Conservation (phyloP, 2,888 invertebrate genomes). For the Platypus cylindrus region DNA sequence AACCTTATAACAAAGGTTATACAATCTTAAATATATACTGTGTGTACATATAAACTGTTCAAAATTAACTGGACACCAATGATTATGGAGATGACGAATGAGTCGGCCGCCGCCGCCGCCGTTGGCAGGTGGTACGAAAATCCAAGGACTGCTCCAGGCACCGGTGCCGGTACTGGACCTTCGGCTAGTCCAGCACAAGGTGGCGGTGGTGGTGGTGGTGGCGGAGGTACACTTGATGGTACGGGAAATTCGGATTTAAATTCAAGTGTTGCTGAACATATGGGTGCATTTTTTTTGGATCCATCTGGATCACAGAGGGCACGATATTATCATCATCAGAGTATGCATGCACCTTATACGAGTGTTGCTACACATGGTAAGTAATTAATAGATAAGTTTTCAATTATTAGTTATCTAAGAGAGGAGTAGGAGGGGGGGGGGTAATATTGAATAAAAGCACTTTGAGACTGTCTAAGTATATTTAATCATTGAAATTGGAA, state of each 20-base stretch:
- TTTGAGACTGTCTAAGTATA: neutral
- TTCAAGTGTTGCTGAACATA: conserved; percentile 36
- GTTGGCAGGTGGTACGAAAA: conserved; percentile 38
- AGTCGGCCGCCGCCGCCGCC: conserved; percentile 33
- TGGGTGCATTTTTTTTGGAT: conserved; percentile 37
- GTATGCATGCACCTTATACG: conserved; percentile 38
- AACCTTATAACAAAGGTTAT: no score
- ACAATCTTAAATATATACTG: no score
- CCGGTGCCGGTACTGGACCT: no score
- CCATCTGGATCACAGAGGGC: conserved; percentile 35
- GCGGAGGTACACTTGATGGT: conserved; percentile 25
- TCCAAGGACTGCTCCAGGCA: conserved; percentile 35
- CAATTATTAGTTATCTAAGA: neutral
- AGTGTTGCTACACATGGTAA: conserved; percentile 36
- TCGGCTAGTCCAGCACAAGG: conserved; percentile 34
- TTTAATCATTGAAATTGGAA: no score
- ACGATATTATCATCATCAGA: conserved; percentile 38
- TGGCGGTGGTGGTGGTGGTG: no score
- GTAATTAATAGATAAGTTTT: conserved; percentile 13
- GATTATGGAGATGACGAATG: conserved; percentile 40
- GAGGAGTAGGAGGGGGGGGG: no score
- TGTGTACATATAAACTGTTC: no score
- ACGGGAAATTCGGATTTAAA: conserved; percentile 30
- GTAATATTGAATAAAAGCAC: no score
- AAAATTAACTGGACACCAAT: conserved; percentile 25